Conservation (phyloP, 2,888 invertebrate genomes). For the Yponomeuta malinellus region DNA sequence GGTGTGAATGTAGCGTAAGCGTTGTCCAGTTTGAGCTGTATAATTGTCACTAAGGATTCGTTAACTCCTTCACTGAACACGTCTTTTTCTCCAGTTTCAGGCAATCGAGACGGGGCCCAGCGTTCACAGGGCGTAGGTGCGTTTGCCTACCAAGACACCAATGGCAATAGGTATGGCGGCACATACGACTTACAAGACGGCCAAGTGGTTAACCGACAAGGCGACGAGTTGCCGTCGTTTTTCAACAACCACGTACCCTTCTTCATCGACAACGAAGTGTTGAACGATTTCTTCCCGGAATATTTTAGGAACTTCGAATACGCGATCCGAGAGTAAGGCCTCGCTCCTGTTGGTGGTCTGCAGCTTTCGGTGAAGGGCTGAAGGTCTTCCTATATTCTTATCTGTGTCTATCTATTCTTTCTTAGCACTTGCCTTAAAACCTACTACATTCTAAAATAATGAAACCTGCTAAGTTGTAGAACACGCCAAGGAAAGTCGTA, state of each 20-base stretch:
- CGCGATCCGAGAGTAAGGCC: constrained; percentile 57
- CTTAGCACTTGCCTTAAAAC: not conserved
- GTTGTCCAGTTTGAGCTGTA: too few relatives aligned
- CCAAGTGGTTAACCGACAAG: constrained; percentile 27
- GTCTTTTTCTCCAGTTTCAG: not conserved
- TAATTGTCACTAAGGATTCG: too few relatives aligned
- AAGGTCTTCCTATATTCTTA: constrained; percentile 20
- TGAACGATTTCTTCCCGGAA: constrained; percentile 48
- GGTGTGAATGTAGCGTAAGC: too few relatives aligned
- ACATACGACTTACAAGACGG: constrained; percentile 51
- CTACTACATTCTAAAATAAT: too few relatives aligned
- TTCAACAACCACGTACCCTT: not conserved
- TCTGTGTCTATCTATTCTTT: not conserved
- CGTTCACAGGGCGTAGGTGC: constrained; percentile 37
- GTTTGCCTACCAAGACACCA: constrained; percentile 52
- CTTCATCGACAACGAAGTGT: constrained; percentile 22
- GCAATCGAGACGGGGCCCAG: not conserved
- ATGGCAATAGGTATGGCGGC: constrained; percentile 63
- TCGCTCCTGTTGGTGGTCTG: constrained; percentile 22
- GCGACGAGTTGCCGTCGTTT: constrained; percentile 11
- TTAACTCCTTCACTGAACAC: not conserved
- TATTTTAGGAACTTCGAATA: constrained; percentile 55
- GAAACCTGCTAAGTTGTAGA: too few relatives aligned
- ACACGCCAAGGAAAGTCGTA: too few relatives aligned
- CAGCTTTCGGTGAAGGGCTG: constrained; percentile 51